Evolutionary conservation across 2,888 invertebrate species (phyloP).

Genomic region (Choristoneura rosaceana): DNA sequence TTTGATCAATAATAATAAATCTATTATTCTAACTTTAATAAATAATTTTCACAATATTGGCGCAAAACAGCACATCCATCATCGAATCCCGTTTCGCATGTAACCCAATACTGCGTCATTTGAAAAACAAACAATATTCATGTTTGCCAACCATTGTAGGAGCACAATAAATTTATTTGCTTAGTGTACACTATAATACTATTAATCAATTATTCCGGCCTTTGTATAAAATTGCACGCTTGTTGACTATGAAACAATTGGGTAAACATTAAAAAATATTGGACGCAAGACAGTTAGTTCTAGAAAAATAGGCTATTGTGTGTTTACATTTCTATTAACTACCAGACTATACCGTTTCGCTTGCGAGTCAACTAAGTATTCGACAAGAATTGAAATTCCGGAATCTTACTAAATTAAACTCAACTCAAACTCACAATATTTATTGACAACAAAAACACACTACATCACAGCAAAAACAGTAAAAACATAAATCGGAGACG

Average conservation of each 20-base stretch:
- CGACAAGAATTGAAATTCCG: too few species aligned
- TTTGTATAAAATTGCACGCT: slow-evolving; percentile 18
- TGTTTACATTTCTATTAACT: not conserved
- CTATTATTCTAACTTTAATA: too few species aligned
- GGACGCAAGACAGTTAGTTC: not conserved
- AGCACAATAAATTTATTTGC: not conserved
- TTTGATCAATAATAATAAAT: too few species aligned
- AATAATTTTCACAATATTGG: too few species aligned
- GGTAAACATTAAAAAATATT: slow-evolving; percentile 17
- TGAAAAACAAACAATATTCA: not conserved
- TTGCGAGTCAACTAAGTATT: too few species aligned
- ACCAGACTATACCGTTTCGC: too few species aligned
- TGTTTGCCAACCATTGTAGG: slow-evolving; percentile 8
- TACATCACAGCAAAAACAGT: too few species aligned
- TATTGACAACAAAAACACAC: too few species aligned
- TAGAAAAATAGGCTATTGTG: slow-evolving; percentile 1
- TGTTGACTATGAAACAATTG: slow-evolving; percentile 1
- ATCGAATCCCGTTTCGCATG: not conserved
- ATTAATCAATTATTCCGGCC: slow-evolving; percentile 32
- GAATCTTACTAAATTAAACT: too few species aligned
- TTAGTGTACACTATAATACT: not conserved
- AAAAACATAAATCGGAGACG: too few species aligned
- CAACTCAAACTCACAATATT: too few species aligned
- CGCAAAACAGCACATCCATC: not conserved
- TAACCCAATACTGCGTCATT: slow-evolving; percentile 18